Base-by-base conservation (phyloP, 2,113 vertebrate species). In the Carassius gibelio region DNA sequence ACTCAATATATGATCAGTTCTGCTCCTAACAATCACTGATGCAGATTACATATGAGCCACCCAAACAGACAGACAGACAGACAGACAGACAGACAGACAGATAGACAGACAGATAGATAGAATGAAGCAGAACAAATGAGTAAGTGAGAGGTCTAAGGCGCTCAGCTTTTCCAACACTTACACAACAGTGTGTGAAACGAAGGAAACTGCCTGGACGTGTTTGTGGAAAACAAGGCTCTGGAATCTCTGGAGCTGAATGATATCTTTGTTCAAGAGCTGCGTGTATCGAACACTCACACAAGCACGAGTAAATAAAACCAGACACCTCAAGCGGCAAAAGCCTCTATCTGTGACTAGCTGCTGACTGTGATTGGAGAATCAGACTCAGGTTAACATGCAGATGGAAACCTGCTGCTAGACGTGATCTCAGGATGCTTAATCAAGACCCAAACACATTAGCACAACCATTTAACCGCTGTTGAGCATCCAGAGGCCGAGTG, bases 1-100 rank as follows among this genome's bases (percentile, higher is more conserved):
- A 79, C 34, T n/a, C 9, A 62, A 79, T 62, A 79, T 14, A 34
- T 61, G 21, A 79, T 79, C 34, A 23, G 3, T 42, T 79, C 55
- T 42, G 11, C 19, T 38, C 68, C 68, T 38, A 0, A 0, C 15
- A 38, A 78, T 61, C 30, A 34, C 48, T 75, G 42, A 75, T 15
- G 26, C 10, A 2, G 9, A 61, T 61, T 23, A 14, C 0, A 5
- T 38, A 38, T 59, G 52, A 59, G 50, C 48, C 0, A 0, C 13
- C 0, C 5, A 19, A 5, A 55, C 0, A 17, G 15, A 55, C 0
- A 55, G 52, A 55, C 4, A 55, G 52, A 55, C 1, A 55, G 52
- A 48, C 1, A 48, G 45, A 48, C 9, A 52, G 3, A 52, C 3
- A 38, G 50, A 55, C 6, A 55, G 55, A 57, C 1, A 19, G 55